Evolutionary conservation across 2,888 invertebrate species (phyloP).

Genomic region (Spodoptera picta): DNA sequence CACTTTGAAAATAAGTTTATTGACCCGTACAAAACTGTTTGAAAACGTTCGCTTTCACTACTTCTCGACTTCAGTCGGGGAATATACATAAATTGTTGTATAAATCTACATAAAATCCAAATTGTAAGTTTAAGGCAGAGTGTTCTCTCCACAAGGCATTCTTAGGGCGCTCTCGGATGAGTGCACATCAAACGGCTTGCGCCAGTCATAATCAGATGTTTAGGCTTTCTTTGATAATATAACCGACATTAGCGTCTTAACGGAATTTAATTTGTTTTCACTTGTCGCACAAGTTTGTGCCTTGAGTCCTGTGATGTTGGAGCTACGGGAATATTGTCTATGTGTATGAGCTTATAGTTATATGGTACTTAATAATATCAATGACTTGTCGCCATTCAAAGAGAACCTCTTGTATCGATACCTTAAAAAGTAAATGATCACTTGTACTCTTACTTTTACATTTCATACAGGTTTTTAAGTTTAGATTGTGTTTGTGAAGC

Average conservation of each 20-base stretch:
- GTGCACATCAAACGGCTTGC: slow-evolving; percentile 80
- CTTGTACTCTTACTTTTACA: too few relatives aligned
- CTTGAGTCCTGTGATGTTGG: slow-evolving; percentile 45
- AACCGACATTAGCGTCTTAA: slow-evolving; percentile 80
- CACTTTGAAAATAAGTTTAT: not conserved
- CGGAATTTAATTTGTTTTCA: slow-evolving; percentile 85
- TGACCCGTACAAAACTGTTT: not conserved
- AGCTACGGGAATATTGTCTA: too few relatives aligned
- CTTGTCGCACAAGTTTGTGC: slow-evolving; percentile 60
- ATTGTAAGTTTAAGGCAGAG: slow-evolving; percentile 66
- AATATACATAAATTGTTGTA: slow-evolving; percentile 33
- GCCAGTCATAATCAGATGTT: slow-evolving; percentile 82
- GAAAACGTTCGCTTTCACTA: slow-evolving; percentile 9
- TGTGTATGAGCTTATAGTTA: too few relatives aligned
- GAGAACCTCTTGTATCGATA: too few relatives aligned
- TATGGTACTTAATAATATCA: too few relatives aligned
- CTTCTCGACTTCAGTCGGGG: not conserved
- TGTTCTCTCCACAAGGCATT: slow-evolving; percentile 78
- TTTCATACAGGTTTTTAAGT: too few relatives aligned
- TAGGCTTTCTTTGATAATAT: slow-evolving; percentile 82
- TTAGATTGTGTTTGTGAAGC: too few relatives aligned
- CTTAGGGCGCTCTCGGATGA: slow-evolving; percentile 73
- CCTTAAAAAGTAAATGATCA: too few relatives aligned
- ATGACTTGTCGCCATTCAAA: too few relatives aligned
- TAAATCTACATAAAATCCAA: slow-evolving; percentile 61